phyloP scores from a whole-genome alignment of 1,140 invertebrate genomes.

The Globodera rostochiensis region DNA sequence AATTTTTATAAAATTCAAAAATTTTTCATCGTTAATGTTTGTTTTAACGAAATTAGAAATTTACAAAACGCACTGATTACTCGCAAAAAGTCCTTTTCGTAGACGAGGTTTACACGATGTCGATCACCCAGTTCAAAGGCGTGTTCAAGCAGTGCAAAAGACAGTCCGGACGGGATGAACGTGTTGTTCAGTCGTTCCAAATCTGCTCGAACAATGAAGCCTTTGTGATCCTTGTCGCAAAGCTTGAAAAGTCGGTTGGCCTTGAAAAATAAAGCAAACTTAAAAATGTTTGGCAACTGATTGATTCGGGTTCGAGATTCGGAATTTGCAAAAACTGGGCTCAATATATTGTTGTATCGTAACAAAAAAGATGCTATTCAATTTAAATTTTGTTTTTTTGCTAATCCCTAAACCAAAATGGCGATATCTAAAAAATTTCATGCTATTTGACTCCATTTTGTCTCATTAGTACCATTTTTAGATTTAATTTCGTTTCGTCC shows the following conservation, averaged over 20 bases:
- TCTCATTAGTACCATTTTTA: no score
- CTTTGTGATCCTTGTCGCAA: conserved; percentile 48
- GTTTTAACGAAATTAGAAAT: not conserved
- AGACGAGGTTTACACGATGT: conserved; percentile 36
- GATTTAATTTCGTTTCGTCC: no score
- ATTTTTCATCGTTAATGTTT: not conserved
- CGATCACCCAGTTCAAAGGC: conserved; percentile 43
- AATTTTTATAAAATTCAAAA: not conserved
- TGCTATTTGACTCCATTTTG: no score
- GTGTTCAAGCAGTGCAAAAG: conserved; percentile 38
- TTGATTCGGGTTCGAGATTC: no score
- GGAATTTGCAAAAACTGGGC: no score
- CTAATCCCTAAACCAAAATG: no score
- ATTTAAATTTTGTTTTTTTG: no score
- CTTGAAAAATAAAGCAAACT: conserved; percentile 28
- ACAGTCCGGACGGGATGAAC: conserved; percentile 39
- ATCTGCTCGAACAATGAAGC: conserved; percentile 54
- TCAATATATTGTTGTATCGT: no score
- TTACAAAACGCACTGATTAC: conserved; percentile 47
- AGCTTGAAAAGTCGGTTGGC: conserved; percentile 50
- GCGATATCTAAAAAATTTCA: no score
- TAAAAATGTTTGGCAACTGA: no score
- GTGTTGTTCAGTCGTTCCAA: conserved; percentile 13
- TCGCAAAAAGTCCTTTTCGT: conserved; percentile 43
- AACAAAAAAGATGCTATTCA: no score